Conservation (phyloP, 2,797 vertebrate species). For the Muscicapa striata region DNA sequence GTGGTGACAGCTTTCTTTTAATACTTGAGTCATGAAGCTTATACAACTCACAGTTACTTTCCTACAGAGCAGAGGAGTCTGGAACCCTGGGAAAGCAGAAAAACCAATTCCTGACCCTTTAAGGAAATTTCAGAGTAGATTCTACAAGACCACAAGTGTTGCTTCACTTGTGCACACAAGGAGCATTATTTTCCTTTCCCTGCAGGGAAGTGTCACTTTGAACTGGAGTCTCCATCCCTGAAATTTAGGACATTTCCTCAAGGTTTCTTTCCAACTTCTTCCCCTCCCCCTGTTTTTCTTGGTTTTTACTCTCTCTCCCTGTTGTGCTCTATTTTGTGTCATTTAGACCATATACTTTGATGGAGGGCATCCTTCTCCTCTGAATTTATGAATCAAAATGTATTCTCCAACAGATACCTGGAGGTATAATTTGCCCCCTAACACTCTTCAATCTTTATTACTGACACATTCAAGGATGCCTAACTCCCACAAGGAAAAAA, state of each 20-base stretch:
- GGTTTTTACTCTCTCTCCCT: background rate
- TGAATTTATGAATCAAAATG: slow-evolving; percentile 28
- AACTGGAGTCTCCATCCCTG: background rate
- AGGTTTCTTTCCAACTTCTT: background rate
- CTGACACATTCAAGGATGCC: slow-evolving; percentile 61
- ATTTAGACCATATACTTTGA: slow-evolving; percentile 22
- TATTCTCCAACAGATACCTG: slow-evolving; percentile 12
- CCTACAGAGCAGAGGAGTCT: background rate
- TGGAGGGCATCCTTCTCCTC: slow-evolving; percentile 23
- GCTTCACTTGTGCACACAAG: background rate
- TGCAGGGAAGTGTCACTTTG: background rate
- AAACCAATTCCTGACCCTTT: slow-evolving; percentile 17
- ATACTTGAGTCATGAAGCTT: background rate
- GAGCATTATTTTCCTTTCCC: background rate
- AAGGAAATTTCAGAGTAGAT: slow-evolving; percentile 6
- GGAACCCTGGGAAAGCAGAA: background rate
- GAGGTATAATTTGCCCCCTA: slow-evolving; percentile 7
- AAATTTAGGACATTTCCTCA: slow-evolving; percentile 10
- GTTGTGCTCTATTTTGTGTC: background rate
- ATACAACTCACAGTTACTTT: background rate
- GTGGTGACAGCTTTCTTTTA: background rate
- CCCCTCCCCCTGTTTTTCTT: background rate
- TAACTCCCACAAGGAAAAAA: slow-evolving; percentile 25
- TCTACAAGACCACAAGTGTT: background rate
- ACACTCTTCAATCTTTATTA: slow-evolving; percentile 54